phyloP scores from a whole-genome alignment of 2,113 vertebrate genomes.

The Etheostoma spectabile region DNA sequence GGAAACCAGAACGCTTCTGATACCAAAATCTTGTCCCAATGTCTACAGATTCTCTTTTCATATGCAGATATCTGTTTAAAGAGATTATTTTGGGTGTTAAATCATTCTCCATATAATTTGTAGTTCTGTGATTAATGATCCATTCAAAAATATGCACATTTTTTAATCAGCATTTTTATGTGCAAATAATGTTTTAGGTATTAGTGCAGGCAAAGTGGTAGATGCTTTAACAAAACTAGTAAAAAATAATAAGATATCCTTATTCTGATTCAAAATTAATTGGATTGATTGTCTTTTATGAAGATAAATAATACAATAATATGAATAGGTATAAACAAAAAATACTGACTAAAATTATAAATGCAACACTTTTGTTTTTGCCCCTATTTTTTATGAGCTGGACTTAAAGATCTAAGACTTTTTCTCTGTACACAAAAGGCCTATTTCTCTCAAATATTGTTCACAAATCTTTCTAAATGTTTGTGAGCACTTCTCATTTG shows the following conservation, averaged over 20 bases:
- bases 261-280: neutral
- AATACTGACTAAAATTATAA: neutral
- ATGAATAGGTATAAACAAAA: neutral
- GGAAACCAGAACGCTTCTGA: too few relatives aligned
- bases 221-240: neutral
- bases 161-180: neutral
- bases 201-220: neutral
- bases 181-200: neutral
- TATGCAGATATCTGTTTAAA: too few relatives aligned
- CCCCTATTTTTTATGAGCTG: too few relatives aligned
- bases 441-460: too few relatives aligned
- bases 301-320: neutral
- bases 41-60: too few relatives aligned
- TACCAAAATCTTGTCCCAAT: too few relatives aligned
- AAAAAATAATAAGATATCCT: neutral
- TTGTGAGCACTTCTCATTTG: too few relatives aligned
- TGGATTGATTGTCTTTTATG: neutral
- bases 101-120: neutral
- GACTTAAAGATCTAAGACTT: too few relatives aligned
- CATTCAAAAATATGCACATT: neutral
- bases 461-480: too few relatives aligned
- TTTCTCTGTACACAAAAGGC: too few relatives aligned
- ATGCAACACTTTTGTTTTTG: too few relatives aligned
- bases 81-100: neutral
- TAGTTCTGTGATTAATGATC: neutral